Base-by-base conservation (phyloP, 2,113 vertebrate genomes). In the Meriones unguiculatus region DNA sequence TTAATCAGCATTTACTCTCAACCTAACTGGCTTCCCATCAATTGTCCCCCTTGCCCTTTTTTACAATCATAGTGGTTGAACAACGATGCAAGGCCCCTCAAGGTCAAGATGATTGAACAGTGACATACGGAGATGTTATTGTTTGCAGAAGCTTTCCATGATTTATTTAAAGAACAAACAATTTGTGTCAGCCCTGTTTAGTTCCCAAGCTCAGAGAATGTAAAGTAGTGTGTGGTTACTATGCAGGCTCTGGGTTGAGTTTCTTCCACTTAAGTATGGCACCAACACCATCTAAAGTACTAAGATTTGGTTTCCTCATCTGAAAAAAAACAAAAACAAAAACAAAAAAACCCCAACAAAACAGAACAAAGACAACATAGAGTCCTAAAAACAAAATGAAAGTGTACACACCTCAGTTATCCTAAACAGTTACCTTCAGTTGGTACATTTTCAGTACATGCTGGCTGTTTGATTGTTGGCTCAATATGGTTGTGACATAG, bases 251-350 rank as follows among this genome's bases (percentile, higher is more conserved):
- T 93, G 46, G 65, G 32, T 76, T 24, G 73, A 30, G 8, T 14
- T 89, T 87, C 72, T 65, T 12, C 30, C n/a, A 15, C 59, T 89
- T 75, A 64, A n/a, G 32, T 18, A 11, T 46, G 20, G 54, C 38
- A 82, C 7, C 24, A 75, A 32, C 17, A 24, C 7, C 67, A 64
- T 50, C 94, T 70, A 87, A 95, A 87, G 46, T 35, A 22, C 69
- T 54, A 2, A 62, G n/a, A 22, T 5, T 76, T 81, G 12, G n/a
- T 88, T 92, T 91, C n/a, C 52, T 86, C 41, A 38, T 84, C 87
- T 90, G 92, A 94, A 46, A 46, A 46, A 46, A 46, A 94, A n/a
- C n/a, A n/a, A n/a, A n/a, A n/a, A n/a, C n/a, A n/a, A n/a, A 41
- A 41, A 41, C 41, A 41, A 41, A 41, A 41, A 41, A n/a, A n/a